Percentiles rank a stretch among this genome's conserved stretches.
phyloP scores from a whole-genome alignment of 2,113 vertebrate species.

The Bos javanicus region DNA sequence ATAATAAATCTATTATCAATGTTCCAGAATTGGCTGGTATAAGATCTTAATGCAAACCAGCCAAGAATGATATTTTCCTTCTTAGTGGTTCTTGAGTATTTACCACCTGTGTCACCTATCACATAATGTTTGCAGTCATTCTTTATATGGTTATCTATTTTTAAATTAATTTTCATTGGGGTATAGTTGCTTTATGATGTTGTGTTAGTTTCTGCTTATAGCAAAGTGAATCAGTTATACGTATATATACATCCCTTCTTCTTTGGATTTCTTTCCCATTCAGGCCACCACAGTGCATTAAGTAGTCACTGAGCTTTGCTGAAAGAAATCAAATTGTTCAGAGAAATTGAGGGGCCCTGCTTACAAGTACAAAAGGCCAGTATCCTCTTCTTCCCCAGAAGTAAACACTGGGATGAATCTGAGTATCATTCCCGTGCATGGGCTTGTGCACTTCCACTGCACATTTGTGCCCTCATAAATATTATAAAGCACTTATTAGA shows the following conservation, averaged over 20 bases:
- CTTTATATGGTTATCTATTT: constrained; percentile 31
- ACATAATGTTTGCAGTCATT: background rate
- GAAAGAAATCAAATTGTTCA: background rate
- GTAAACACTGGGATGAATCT: background rate
- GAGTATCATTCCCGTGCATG: too few species aligned
- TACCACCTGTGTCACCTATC: background rate
- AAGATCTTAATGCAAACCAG: background rate
- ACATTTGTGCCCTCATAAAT: background rate
- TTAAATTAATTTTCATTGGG: background rate
- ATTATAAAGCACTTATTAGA: background rate
- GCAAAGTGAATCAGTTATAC: background rate
- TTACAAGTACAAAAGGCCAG: too few species aligned
- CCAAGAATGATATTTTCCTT: constrained; percentile 39
- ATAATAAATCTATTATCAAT: background rate
- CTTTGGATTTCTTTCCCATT: background rate
- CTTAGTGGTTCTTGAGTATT: background rate
- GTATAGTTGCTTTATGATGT: background rate
- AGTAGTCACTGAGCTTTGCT: background rate
- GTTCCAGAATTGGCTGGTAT: background rate
- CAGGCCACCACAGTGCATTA: background rate
- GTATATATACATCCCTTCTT: background rate
- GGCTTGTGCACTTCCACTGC: background rate
- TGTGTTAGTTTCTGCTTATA: background rate
- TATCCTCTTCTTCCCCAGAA: background rate
- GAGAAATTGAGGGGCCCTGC: background rate